Evolutionary conservation across 2,797 vertebrate genomes (phyloP), one percentile per base, ranked within the genome.

Genomic region (Sciaenops ocellatus): DNA sequence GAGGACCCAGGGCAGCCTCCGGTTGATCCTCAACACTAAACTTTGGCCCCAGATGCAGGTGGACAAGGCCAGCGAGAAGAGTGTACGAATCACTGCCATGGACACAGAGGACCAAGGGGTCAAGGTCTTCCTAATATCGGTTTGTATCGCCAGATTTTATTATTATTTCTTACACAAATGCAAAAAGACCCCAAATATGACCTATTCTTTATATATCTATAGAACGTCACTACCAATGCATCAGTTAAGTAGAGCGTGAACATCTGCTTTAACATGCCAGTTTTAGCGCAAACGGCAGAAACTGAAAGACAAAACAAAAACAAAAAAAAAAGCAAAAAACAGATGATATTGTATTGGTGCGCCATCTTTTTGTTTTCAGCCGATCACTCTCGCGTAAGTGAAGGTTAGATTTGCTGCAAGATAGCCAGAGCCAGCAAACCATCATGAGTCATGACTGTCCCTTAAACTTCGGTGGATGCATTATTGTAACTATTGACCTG

Each of bases 11-110:
- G 98, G 98, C 75, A 99, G 98, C 89, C 95, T 99, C 77, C 95
- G 98, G 73, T 93, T 99, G 87, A 99, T 99, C 94, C 95, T 99
- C 87, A 99, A 99, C 93, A 99, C 98, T 85, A 99, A 99, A 93
- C 97, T 99, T 38, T 99, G 98, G 98, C 95, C 98, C 22, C 98
- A 99, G 95, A 99, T 99, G 98, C 98, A 99, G 91, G 98, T 99
- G 2, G 98, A 99, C 91, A 99, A 99, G 93, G 98, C 98, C 92
- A 99, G 98, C 6, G 98, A 99, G 91, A 99, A 99, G 90, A 98
- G 98, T 56, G 96, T 99, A 84, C 96, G 98, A 46, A 97, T 99
- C 95, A 99, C 98, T 0, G 98, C 98, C 91, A 98, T 98, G 95
- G 98, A 99, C 90, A 97, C 98, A 0, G 98, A 99, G 94, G 98